Evolutionary conservation across 2,888 invertebrate species (phyloP), one percentile per base, ranked within the genome.

Genomic region (Epicampocera succincta): DNA sequence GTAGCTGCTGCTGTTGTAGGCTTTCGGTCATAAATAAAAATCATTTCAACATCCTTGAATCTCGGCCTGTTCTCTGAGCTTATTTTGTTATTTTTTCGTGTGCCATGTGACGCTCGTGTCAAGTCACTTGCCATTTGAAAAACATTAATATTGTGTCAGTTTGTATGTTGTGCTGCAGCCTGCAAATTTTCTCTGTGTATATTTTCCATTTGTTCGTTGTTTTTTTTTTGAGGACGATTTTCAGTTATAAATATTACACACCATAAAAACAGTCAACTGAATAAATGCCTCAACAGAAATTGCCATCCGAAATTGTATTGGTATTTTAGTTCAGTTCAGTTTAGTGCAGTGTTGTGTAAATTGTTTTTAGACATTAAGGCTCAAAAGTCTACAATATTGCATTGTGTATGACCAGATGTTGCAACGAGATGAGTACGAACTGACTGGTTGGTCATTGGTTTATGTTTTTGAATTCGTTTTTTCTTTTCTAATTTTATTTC

Each of bases 101-200:
- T 77, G 46, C 81, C 40, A 82, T 82, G 21, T 82, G 78, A 54
- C 60, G 82, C 60, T 71, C 21, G 74, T 82, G 66, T 82, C 82
- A 82, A 78, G 82, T 82, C 82, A 82, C 74, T 78, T 82, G 78
- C 74, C 52, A 82, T 78, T 74, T 82, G 71, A 66, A 78, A 71
- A 82, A 74, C 78, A 82, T 82, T 82, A 71, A 71, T 82, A 69
- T 71, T 82, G 46, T 74, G 78, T 68, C 83, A 72, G 50, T 58
- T 44, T 66, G 60, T 42, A 19, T 8, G 56, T 19, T 56, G 63
- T 25, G 21, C 33, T 48, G 56, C 15, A 19, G 40, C 29, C 9
- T 71, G 17, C 9, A 33, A 33, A 33, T n/a, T 38, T 4, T 58
- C 19, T 46, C n/a, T 69, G 33, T 74, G 42, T 46, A 15, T 44